Evolutionary conservation across 2,888 invertebrate genomes (phyloP).

Genomic region (Eupithecia vulgata): DNA sequence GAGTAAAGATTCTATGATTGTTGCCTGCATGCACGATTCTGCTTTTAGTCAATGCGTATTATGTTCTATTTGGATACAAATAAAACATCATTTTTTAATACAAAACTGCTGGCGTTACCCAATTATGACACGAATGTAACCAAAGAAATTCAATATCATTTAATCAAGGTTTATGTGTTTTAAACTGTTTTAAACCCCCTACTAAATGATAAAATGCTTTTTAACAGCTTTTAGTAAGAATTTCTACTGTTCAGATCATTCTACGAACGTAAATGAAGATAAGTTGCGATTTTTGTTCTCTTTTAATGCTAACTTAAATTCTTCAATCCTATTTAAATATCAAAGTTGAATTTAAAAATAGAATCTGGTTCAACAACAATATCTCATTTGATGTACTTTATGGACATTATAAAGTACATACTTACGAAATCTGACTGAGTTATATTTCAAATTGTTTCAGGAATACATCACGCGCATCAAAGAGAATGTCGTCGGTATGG

Average conservation of each 20-base stretch:
- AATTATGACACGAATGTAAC: too few species aligned
- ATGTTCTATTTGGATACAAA: too few species aligned
- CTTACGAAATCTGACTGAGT: neutral
- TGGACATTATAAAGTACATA: constrained; percentile 8
- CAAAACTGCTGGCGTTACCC: too few species aligned
- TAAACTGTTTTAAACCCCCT: too few species aligned
- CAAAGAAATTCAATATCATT: neutral
- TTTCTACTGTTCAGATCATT: neutral
- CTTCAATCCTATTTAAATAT: too few species aligned
- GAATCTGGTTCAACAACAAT: neutral
- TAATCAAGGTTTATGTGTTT: neutral
- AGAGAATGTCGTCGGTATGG: constrained; percentile 89
- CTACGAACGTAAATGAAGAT: neutral
- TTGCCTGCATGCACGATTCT: neutral
- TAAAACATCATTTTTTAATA: too few species aligned
- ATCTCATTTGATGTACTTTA: too few species aligned
- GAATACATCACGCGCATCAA: constrained; percentile 84
- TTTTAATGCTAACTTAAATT: neutral
- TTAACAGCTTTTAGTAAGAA: neutral
- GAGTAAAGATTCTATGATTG: neutral
- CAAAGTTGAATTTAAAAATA: neutral
- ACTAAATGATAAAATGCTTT: neutral
- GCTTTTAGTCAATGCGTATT: neutral
- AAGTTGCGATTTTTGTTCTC: neutral
- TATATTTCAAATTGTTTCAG: constrained; percentile 51